Base-by-base conservation (phyloP, 1,140 invertebrate species). In the Bacillus rossius region DNA sequence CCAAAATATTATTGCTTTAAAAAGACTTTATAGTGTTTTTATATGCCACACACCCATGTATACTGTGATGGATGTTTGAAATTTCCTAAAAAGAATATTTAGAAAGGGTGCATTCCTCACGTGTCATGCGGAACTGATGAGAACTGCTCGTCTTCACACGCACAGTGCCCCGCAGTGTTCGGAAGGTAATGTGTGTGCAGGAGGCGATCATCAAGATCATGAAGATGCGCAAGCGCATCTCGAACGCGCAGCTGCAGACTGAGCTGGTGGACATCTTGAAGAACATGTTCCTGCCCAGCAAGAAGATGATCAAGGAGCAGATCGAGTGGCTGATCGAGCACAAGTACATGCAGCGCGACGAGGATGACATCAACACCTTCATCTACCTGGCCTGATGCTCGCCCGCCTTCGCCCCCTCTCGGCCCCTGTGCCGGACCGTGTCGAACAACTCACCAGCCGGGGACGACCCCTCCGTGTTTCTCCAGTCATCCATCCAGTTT, bases 301-400 rank as follows among this genome's bases (percentile, higher is more conserved):
- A 97, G 77, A 98, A 98, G 77, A 92, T 99, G 87, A 98, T 99
- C 63, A 99, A 99, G 78, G 96, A 99, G 78, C 96, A 99, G 78
- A 87, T 99, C 29, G 96, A 99, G 75, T 99, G 96, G 96, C 82
- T 99, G 8, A 99, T 99, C 64, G 96, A 99, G 77, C 92, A 98
- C 71, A 97, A 98, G 74, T 99, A 98, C 73, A 97, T 99, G 86
- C 81, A 84, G 58, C 81, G 97, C 62, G 94, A 98, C 74, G 94
- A 98, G 67, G 92, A 96, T 64, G 94, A 98, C 74, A 97, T 98
- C 69, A 98, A 98, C 77, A 92, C 91, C 67, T 99, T 98, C 81
- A 93, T 97, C 69, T 99, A 99, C 75, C 92, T 98, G 85, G 93
- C 95, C 73, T 98, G 84, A 84, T 34, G 29, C 29, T 34, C 29